Evolutionary conservation across 2,113 vertebrate species (phyloP), one percentile per base, ranked within the genome.

Genomic region (Catagonus wagneri): DNA sequence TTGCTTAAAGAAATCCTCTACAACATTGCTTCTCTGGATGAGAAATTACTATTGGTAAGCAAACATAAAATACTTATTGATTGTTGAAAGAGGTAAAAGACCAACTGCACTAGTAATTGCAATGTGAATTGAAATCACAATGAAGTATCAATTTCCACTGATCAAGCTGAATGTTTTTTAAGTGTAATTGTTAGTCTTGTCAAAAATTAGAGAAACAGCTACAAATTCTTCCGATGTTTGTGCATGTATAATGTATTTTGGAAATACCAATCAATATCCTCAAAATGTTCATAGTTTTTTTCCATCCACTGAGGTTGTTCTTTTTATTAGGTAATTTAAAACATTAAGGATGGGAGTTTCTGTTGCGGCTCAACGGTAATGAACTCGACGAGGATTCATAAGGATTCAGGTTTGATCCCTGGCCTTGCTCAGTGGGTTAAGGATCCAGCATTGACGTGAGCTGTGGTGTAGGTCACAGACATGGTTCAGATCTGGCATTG

Each of bases 241-340:
- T 68, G 5, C 5, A 39, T 65, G 1, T 50, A 25, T 66, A 89
- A 78, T 87, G 16, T 52, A 27, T 61, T 95, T 66, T 52, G 65
- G 14, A 60, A 68, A 56, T 60, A 76, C 7, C 5, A 74, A 14
- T 69, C 3, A 75, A 69, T 27, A 80, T 75, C 58, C 19, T 22
- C 61, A 83, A 93, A 89, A n/a, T 71, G 2, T 75, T 94, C 34
- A 29, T 3, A 69, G 25, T 29, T 84, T 96, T 68, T 87, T 6
- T n/a, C 5, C 12, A 66, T 66, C n/a, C 72, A 39, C 27, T 75
- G 11, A 93, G 81, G 3, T 52, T 83, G 88, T 84, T 76, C 39
- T 95, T 69, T 83, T 66, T 94, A 90, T 94, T 90, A 90, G 81
- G 60, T 63, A 17, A 54, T 84, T 72, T 74, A n/a, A 69, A 93